Evolutionary conservation across 2,888 invertebrate genomes (phyloP).

Genomic region (Agriopis leucophaearia): DNA sequence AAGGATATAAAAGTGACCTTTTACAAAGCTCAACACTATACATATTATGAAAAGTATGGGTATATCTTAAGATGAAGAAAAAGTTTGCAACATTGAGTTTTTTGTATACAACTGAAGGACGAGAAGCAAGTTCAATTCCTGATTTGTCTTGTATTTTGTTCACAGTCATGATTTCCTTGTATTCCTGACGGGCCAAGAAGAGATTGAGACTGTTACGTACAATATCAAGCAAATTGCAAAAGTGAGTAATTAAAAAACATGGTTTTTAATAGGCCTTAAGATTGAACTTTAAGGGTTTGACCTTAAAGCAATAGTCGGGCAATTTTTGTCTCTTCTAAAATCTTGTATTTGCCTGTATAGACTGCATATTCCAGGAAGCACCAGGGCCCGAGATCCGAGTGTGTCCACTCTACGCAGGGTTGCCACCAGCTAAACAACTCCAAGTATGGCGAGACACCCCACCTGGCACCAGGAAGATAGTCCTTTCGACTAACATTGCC

Average conservation of each 20-base stretch:
- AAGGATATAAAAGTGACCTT: too few species aligned
- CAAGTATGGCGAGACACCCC: conserved; percentile 93
- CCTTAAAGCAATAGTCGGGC: too few species aligned
- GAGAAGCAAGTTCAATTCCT: background rate
- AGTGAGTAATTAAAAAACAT: conserved; percentile 67
- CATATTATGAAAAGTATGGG: background rate
- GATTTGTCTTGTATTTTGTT: conserved; percentile 49
- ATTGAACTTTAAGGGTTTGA: too few species aligned
- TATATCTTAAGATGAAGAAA: too few species aligned
- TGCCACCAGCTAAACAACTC: conserved; percentile 94
- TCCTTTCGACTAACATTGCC: conserved; percentile 98
- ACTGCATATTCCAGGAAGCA: conserved; percentile 75
- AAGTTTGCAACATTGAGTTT: too few species aligned
- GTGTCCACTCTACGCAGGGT: conserved; percentile 96
- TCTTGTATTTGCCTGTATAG: conserved; percentile 21
- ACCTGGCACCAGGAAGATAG: conserved; percentile 93
- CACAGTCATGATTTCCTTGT: conserved; percentile 95
- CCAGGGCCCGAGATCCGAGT: conserved; percentile 90
- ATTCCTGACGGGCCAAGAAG: conserved; percentile 98
- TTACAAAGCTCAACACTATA: background rate
- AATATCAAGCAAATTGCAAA: conserved; percentile 91
- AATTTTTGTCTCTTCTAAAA: too few species aligned
- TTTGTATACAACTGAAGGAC: too few species aligned
- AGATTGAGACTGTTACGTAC: conserved; percentile 94
- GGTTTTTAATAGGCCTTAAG: too few species aligned